These are phyloP conservation scores for Archocentrus centrarchus DNA, from an alignment of 2,113 vertebrate genomes.

Conservation along the genomic window DNA sequence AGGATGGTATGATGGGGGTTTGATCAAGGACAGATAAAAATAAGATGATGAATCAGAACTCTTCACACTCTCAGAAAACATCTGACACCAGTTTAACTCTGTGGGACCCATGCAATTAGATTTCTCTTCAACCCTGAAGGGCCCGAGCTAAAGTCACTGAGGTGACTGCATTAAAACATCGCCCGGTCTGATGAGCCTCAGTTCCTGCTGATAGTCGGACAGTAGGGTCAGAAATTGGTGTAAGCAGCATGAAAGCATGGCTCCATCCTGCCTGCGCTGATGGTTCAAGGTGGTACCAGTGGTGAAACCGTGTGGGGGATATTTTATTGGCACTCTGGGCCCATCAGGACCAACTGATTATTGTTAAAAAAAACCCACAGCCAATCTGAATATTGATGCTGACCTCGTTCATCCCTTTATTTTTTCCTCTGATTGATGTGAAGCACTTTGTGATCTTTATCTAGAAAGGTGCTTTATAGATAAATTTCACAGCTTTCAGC, in stretches of 20 bases:
- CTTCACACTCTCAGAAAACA: neutral
- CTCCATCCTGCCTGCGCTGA: neutral
- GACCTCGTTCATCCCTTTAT: fast-evolving
- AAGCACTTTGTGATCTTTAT: too few species aligned
- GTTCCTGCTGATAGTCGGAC: neutral
- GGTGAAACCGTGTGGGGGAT: neutral
- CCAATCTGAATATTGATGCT: neutral
- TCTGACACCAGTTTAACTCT: fast-evolving
- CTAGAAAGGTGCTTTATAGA: too few species aligned
- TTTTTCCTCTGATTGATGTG: too few species aligned
- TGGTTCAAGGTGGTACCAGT: neutral
- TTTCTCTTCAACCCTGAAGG: fast-evolving
- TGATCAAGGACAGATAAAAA: slow-evolving; percentile 28
- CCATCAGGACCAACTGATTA: neutral
- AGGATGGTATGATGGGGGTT: slow-evolving; percentile 32
- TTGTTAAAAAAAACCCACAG: neutral
- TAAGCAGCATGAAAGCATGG: neutral
- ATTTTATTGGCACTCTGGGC: neutral
- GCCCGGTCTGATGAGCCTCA: too few species aligned
- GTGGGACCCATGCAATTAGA: fast-evolving
- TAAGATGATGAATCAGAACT: slow-evolving; percentile 10
- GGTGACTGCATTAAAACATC: neutral
- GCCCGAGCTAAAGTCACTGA: neutral
- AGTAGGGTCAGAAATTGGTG: fast-evolving
- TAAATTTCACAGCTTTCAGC: too few species aligned